Evolutionary conservation across 1,140 invertebrate species (phyloP).

Genomic region (Ooceraea biroi): DNA sequence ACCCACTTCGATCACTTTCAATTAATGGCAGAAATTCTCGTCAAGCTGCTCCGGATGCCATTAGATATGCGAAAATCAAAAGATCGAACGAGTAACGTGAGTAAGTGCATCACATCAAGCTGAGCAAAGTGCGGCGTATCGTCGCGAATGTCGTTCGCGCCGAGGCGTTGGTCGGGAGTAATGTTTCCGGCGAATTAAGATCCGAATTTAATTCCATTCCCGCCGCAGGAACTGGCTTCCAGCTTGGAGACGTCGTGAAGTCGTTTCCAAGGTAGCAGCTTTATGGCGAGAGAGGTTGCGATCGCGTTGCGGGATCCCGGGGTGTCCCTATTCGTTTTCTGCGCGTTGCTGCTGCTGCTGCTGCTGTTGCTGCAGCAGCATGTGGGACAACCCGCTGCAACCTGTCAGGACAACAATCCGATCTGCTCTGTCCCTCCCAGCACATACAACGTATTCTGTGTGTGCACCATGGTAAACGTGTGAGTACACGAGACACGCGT

Average conservation of each 20-base stretch:
- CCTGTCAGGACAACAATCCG: constrained; percentile 75
- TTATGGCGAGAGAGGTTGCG: constrained; percentile 59
- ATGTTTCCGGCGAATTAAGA: constrained; percentile 46
- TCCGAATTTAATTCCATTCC: constrained; percentile 69
- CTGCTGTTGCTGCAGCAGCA: background rate
- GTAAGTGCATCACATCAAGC: constrained; percentile 2
- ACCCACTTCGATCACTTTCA: background rate
- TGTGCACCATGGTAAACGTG: no score
- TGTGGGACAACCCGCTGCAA: constrained; percentile 73
- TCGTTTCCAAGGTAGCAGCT: constrained; percentile 69
- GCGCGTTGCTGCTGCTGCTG: constrained; percentile 63
- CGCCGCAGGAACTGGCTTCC: constrained; percentile 43
- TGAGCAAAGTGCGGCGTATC: constrained; percentile 5
- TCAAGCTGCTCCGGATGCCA: background rate
- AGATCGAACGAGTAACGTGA: background rate
- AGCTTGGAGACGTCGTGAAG: constrained; percentile 12
- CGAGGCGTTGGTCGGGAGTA: constrained; percentile 13
- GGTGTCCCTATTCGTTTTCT: constrained; percentile 74
- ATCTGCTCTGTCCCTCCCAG: constrained; percentile 60
- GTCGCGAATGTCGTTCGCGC: constrained; percentile 24
- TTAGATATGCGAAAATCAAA: background rate
- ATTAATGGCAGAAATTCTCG: constrained; percentile 1
- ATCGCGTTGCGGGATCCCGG: constrained; percentile 63
- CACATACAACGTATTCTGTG: background rate
- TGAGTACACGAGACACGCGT: background rate